A percentile compares a stretch with the other conserved stretches of the same genome.
These are phyloP conservation scores for Orthosia incerta DNA, from an alignment of 2,888 invertebrate genomes.

Conservation along the genomic window DNA sequence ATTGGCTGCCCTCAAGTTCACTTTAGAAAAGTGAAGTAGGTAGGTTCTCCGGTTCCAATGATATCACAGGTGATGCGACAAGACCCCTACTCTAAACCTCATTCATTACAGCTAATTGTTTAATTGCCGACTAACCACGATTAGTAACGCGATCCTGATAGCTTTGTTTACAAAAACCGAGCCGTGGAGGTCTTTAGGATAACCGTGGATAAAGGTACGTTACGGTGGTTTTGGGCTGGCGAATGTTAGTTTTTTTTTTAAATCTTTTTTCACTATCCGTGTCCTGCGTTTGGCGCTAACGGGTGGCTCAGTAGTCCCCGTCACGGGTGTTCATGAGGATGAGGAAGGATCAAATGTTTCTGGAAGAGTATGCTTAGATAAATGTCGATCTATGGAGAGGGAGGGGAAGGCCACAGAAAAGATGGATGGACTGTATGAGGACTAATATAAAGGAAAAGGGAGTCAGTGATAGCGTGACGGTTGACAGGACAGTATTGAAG, in stretches of 20 bases:
- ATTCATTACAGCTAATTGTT: slow-evolving; percentile 79
- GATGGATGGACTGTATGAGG: too few relatives aligned
- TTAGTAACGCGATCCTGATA: slow-evolving; percentile 74
- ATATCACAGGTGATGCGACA: slow-evolving; percentile 33
- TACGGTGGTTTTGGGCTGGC: slow-evolving; percentile 26
- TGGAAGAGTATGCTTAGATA: too few relatives aligned
- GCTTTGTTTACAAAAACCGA: slow-evolving; percentile 60
- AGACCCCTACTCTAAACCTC: slow-evolving; percentile 29
- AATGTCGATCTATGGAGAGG: too few relatives aligned
- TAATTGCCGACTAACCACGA: slow-evolving; percentile 82
- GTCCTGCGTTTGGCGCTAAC: too few relatives aligned
- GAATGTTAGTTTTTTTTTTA: slow-evolving; percentile 35
- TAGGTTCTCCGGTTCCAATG: slow-evolving; percentile 9
- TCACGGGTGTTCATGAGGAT: too few relatives aligned
- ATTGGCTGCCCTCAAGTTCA: not conserved
- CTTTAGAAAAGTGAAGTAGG: not conserved
- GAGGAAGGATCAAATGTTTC: too few relatives aligned
- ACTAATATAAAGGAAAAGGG: too few relatives aligned
- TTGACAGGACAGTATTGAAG: too few relatives aligned
- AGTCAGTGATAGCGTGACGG: too few relatives aligned
- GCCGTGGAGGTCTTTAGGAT: slow-evolving; percentile 41
- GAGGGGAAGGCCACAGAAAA: too few relatives aligned
- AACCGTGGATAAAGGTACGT: slow-evolving; percentile 32
- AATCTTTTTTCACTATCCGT: slow-evolving; percentile 5
- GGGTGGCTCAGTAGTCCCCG: too few relatives aligned